Conservation (phyloP, 1,140 invertebrate genomes). For the Chionoecetes opilio region DNA sequence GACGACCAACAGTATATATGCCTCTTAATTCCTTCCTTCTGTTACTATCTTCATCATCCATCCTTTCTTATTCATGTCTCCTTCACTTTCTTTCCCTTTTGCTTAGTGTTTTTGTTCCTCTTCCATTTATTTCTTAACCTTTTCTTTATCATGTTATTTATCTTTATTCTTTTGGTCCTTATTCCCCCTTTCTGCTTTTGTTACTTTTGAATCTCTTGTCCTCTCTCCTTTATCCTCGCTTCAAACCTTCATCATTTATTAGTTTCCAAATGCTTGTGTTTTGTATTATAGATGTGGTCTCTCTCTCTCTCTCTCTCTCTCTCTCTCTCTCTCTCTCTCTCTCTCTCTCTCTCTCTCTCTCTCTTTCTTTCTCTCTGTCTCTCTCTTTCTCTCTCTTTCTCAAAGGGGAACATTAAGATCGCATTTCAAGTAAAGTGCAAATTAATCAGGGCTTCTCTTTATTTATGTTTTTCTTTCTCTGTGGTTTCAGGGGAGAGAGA, state of each 20-base stretch:
- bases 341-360: slow-evolving; percentile 5
- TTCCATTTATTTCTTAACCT: not conserved
- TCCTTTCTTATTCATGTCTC: not conserved
- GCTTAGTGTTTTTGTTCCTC: no score
- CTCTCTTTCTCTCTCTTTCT: not conserved
- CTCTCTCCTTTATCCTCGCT: not conserved
- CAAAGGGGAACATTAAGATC: not conserved
- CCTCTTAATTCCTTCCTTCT: not conserved
- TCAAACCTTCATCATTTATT: not conserved
- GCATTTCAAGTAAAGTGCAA: not conserved
- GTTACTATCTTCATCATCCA: not conserved
- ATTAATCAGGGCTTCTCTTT: not conserved
- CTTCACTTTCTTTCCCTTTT: not conserved
- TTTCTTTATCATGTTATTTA: not conserved
- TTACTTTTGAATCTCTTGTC: not conserved
- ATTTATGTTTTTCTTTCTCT: slow-evolving; percentile 31
- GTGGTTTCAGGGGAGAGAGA: not conserved
- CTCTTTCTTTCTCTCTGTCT: not conserved
- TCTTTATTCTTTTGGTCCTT: not conserved
- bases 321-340: no score
- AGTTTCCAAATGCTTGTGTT: not conserved
- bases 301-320: no score
- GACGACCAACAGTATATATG: no score
- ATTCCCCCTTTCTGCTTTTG: not conserved
- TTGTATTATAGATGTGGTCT: no score